Evolutionary conservation across 2,888 invertebrate genomes (phyloP), one percentile per base, ranked within the genome.

Genomic region (Cephalotes varians): DNA sequence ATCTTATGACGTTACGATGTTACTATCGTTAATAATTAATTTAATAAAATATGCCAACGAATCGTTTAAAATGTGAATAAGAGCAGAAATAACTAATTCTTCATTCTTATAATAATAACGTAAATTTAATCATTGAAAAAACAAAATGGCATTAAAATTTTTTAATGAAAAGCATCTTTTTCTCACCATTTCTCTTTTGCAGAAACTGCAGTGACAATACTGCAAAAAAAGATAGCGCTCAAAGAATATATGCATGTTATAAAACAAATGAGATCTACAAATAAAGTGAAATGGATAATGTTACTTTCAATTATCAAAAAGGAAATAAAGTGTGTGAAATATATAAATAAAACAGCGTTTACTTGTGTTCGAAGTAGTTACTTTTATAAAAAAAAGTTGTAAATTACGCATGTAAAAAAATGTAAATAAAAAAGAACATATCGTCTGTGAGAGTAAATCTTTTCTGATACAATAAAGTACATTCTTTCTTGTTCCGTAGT

Each of bases 271-370:
- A 51, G 25, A 62, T 18, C 6, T 34, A 37, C 5, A 9, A 54
- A 28, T n/a, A 47, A 60, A 34, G n/a, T 10, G 5, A 21, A 44
- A n/a, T 18, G 21, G 40, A 54, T 40, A n/a, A n/a, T n/a, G n/a
- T n/a, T n/a, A 51, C 10, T 65, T 58, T 73, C 51, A 65, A 51
- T 76, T 40, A 51, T 37, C 47, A 1, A 37, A n/a, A n/a, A n/a
- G n/a, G n/a, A n/a, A n/a, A 37, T 2, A 2, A 76, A 51, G 64
- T 49, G 4, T 5, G 9, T 25, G 9, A 28, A 34, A 73, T 34
- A 25, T 34, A n/a, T 1, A 47, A 44, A 62, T 74, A 74, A 62
- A 72, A 34, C 28, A 64, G 12, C 10, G 21, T 62, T 51, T 64
- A 9, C 10, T 31, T 25, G 44, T 67, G 18, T 7, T 73, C 40